Conservation (phyloP, 2,797 vertebrate species). For the Coregonus sp. region DNA sequence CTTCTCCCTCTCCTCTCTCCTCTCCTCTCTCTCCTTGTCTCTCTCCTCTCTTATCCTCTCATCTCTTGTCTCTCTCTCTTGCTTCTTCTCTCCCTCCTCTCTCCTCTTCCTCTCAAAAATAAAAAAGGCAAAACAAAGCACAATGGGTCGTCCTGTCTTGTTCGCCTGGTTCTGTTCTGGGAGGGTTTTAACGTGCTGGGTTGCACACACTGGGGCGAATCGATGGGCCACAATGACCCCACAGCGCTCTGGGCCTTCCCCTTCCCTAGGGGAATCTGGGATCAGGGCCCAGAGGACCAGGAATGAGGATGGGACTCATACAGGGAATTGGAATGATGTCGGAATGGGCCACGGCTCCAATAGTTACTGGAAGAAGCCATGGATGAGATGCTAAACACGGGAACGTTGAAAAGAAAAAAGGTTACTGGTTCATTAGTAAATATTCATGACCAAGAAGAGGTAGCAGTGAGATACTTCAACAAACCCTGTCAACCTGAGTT, state of each 20-base stretch:
- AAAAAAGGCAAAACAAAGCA: conserved; percentile 56
- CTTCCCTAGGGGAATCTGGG: neutral
- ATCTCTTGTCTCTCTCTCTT: neutral
- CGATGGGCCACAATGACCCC: conserved; percentile 36
- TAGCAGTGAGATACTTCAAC: too few species aligned
- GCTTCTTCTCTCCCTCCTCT: neutral
- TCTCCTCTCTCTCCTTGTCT: neutral
- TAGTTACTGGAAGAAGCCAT: neutral
- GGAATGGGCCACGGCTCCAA: neutral
- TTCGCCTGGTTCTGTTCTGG: conserved; percentile 32
- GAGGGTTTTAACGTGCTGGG: conserved; percentile 33
- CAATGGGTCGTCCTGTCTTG: conserved; percentile 53
- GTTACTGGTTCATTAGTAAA: too few species aligned
- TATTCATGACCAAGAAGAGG: too few species aligned
- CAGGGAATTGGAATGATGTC: neutral
- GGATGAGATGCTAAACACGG: neutral
- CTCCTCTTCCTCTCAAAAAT: conserved; percentile 29
- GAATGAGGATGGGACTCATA: neutral
- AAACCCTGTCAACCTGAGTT: too few species aligned
- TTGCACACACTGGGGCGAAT: conserved; percentile 32
- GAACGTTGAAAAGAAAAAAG: neutral
- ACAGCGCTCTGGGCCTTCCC: neutral
- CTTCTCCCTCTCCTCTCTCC: neutral
- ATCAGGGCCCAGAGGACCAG: neutral
- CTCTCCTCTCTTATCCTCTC: neutral